phyloP scores from a whole-genome alignment of 1,140 invertebrate genomes.

The Leptonema lineaticorne region DNA sequence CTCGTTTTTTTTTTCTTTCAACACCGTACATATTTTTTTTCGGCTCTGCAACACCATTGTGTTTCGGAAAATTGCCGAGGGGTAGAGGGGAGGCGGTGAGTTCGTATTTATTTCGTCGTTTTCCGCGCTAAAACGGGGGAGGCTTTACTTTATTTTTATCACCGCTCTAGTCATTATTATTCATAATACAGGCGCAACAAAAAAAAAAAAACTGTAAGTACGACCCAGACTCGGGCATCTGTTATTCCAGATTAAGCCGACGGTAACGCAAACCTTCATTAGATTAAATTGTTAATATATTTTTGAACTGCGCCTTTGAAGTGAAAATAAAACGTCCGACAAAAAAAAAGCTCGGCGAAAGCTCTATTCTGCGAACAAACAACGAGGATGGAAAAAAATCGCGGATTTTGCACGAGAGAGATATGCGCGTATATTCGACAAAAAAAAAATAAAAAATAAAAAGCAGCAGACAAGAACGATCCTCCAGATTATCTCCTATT shows the following conservation, averaged over 20 bases:
- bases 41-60: neutral
- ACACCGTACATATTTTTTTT: neutral
- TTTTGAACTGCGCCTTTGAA: no score
- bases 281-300: conserved; percentile 18
- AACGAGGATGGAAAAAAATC: no score
- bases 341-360: no score
- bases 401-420: no score
- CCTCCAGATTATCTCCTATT: conserved; percentile 10
- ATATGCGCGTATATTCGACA: no score
- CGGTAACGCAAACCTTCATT: conserved; percentile 16
- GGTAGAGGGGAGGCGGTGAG: no score
- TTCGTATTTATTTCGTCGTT: conserved; percentile 1
- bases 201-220: conserved; percentile 12
- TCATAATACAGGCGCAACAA: conserved; percentile 21
- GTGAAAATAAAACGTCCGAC: no score
- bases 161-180: conserved; percentile 19
- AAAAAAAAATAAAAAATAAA: neutral
- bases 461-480: neutral
- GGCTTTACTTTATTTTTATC: conserved; percentile 28
- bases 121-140: neutral
- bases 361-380: no score
- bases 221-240: conserved; percentile 1
- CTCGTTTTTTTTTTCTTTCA: conserved; percentile 5
- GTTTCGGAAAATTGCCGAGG: no score
- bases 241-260: conserved; percentile 23